Base-by-base conservation (phyloP, 2,888 invertebrate genomes). In the Nemotelus nigrinus region DNA sequence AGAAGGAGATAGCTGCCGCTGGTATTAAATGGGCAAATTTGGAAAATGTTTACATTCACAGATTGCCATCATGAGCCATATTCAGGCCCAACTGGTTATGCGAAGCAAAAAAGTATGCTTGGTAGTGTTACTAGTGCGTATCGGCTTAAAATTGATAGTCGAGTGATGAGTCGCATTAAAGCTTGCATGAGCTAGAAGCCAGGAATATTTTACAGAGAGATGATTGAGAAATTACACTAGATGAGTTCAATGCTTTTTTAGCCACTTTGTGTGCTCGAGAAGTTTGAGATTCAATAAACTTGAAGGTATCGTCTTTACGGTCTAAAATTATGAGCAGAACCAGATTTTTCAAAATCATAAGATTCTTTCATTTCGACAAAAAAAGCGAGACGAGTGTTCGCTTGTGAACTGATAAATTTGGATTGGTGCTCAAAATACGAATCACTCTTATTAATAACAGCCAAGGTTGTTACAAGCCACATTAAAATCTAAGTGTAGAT, bases 371-470 rank as follows among this genome's bases (percentile, higher is more conserved):
- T 60, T 60, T 60, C 39, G 60, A 53, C 53, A 53, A 53, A 53
- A 53, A 53, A 53, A 53, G 53, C 53, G 25, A 25, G 10, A 60
- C 10, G 10, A 58, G 64, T 8, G n/a, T 44, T 43, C 64, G 64
- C 64, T 64, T 58, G n/a, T 5, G 68, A 71, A 79, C 78, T 39
- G 80, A 81, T 75, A 82, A 82, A 80, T 81, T 81, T 78, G 81
- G 81, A 60, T 45, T 82, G 72, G 77, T 82, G 48, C 82, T 81
- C 45, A 79, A 78, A 79, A 77, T 82, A 79, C 82, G 82, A 82
- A 75, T 79, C 71, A 81, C 76, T 77, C 82, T 83, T 77, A 82
- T 82, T 80, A 78, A 79, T 44, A 76, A 76, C 8, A 67, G 76
- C 43, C 74, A 72, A 78, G 48, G 7, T 4, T 76, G 67, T 67